Conservation (phyloP, 92 coral and sea anemone species). For the Heteractis magnifica region DNA sequence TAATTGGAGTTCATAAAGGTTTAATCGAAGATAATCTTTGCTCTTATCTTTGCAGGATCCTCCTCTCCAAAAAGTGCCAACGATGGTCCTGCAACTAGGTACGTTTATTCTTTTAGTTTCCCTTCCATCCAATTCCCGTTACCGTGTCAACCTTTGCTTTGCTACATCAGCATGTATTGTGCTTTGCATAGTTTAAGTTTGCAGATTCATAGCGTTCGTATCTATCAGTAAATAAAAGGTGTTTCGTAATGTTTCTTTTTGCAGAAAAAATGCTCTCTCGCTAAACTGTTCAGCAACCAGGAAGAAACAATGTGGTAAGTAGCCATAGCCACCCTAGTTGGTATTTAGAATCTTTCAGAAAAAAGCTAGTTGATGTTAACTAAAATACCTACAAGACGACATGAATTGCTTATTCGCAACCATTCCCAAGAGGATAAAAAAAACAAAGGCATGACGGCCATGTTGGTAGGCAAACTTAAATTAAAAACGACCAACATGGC, state of each 20-base stretch:
- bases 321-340: not conserved
- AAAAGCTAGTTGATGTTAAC: not conserved
- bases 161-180: too few species aligned
- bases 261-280: slow-evolving; percentile 11
- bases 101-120: not conserved
- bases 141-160: not conserved
- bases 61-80: slow-evolving; percentile 3
- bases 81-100: not conserved
- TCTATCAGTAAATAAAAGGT: not conserved
- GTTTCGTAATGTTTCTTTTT: not conserved
- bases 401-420: not conserved
- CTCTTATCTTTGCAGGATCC: not conserved
- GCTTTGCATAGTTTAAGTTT: too few species aligned
- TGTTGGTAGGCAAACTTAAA: too few species aligned
- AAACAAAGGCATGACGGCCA: too few species aligned
- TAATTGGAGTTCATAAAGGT: too few species aligned
- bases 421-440: too few species aligned
- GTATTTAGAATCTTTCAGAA: not conserved
- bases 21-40: not conserved
- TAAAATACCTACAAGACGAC: not conserved
- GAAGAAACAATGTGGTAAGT: slow-evolving; percentile 53
- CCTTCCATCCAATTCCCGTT: not conserved
- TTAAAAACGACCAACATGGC: too few species aligned
- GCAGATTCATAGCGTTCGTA: too few species aligned
- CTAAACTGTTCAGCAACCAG: slow-evolving; percentile 9